Percentiles rank a stretch among this genome's conserved stretches.
Evolutionary conservation across 1,140 invertebrate genomes (phyloP).

Genomic region (Procambarus clarkii): DNA sequence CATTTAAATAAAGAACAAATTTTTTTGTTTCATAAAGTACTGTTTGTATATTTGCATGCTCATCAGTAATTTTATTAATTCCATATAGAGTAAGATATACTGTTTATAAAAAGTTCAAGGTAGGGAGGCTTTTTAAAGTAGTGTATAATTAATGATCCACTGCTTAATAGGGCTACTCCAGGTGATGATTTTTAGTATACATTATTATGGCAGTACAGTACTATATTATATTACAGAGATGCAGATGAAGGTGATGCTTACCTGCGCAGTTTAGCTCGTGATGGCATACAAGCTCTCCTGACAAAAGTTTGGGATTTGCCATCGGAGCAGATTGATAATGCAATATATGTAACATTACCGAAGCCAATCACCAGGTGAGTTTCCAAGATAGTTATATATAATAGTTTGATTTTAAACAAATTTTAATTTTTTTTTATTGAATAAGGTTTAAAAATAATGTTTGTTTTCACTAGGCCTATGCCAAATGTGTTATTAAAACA

Average conservation of each 20-base stretch:
- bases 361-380: conserved; percentile 79
- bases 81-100: too few species aligned
- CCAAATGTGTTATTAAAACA: not conserved
- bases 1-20: too few species aligned
- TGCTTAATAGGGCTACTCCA: too few species aligned
- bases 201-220: too few species aligned
- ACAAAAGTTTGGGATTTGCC: conserved; percentile 92
- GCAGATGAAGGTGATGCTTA: conserved; percentile 81
- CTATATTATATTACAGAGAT: conserved; percentile 76
- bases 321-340: conserved; percentile 86
- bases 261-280: conserved; percentile 84
- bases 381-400: not conserved
- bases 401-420: not conserved
- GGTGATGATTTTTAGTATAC: too few species aligned
- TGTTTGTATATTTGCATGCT: too few species aligned
- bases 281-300: conserved; percentile 91
- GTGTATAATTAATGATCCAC: too few species aligned
- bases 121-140: too few species aligned
- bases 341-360: conserved; percentile 87
- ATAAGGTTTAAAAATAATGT: not conserved
- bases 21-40: too few species aligned
- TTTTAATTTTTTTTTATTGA: not conserved
- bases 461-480: not conserved
- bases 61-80: too few species aligned
- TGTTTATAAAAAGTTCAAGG: too few species aligned